phyloP scores from a whole-genome alignment of 2,888 invertebrate genomes.

The Drosophila acutilabella region DNA sequence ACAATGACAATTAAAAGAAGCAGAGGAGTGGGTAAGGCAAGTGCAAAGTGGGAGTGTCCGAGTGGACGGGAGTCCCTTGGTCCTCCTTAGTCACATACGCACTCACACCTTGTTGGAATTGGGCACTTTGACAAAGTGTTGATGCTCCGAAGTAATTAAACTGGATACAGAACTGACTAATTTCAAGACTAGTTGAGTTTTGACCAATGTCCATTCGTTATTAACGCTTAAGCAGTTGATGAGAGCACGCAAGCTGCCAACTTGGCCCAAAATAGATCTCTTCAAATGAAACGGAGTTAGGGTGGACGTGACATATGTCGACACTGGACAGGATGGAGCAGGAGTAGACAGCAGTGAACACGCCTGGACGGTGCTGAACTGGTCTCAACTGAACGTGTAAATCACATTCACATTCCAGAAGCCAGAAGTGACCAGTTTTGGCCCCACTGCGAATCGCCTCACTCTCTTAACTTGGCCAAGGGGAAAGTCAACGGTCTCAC shows the following conservation, averaged over 20 bases:
- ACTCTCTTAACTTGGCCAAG: neutral
- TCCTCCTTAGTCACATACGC: constrained; percentile 9
- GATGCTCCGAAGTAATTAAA: constrained; percentile 84
- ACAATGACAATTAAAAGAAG: constrained; percentile 64
- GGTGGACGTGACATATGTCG: constrained; percentile 67
- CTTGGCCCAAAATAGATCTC: constrained; percentile 5
- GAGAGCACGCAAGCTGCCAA: constrained; percentile 54
- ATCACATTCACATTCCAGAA: constrained; percentile 3
- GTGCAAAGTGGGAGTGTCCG: constrained; percentile 46
- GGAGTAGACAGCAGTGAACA: too few species aligned
- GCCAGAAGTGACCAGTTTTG: constrained; percentile 40
- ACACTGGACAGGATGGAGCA: constrained; percentile 18
- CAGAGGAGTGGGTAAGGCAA: neutral
- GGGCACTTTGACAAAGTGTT: constrained; percentile 83
- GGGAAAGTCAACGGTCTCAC: constrained; percentile 14
- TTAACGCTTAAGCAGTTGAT: constrained; percentile 76
- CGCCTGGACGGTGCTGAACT: too few species aligned
- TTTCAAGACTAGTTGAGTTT: constrained; percentile 73
- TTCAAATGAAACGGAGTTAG: constrained; percentile 1
- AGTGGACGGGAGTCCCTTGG: constrained; percentile 22
- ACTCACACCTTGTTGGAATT: constrained; percentile 69
- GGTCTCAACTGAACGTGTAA: neutral
- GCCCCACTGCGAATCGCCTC: neutral
- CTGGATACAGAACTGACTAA: constrained; percentile 80
- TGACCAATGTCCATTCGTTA: constrained; percentile 84